Evolutionary conservation across 2,888 invertebrate species (phyloP), one percentile per base, ranked within the genome.

Genomic region (Bruchidius siliquastri): DNA sequence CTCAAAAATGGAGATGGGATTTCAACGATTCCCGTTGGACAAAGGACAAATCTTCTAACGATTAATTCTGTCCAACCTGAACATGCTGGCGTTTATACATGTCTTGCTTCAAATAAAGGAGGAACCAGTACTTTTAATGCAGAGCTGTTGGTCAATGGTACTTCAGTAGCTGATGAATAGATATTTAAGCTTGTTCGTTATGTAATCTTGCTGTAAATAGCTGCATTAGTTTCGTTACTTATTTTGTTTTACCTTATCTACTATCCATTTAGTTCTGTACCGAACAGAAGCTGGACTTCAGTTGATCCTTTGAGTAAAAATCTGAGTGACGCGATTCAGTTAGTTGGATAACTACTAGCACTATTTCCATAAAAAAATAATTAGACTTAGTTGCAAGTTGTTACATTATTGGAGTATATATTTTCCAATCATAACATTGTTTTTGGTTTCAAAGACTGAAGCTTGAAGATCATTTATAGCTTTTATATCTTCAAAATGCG

Each of bases 21-120:
- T 70, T 82, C 82, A 66, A 85, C 85, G 20, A 84, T 85, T 72
- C 80, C 85, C 10, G 85, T 88, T 80, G 84, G 88, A 73, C 84
- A 88, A 71, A 85, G 89, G 83, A 91, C 91, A 79, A 92, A 91
- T 82, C 89, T 89, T 80, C 89, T 91, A 88, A 85, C 89, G 88
- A 91, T 92, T 79, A 90, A 88, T 83, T 86, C 90, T 13, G 90
- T 91, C 20, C 89, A 89, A 80, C 90, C 91, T 79, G 88, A 89
- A 79, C 92, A 93, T 85, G 90, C 90, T 80, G 93, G 94, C 83
- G 89, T 90, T 85, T 93, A 92, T 87, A 91, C 90, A 74, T 93
- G 93, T 85, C 89, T 89, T 76, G 93, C 92, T 74, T 88, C 88
- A 78, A 93, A 93, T 85, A 88, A 87, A 81, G 93, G 92, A 76